Evolutionary conservation across 2,888 invertebrate genomes (phyloP).

Genomic region (Caenorhabditis sp.): DNA sequence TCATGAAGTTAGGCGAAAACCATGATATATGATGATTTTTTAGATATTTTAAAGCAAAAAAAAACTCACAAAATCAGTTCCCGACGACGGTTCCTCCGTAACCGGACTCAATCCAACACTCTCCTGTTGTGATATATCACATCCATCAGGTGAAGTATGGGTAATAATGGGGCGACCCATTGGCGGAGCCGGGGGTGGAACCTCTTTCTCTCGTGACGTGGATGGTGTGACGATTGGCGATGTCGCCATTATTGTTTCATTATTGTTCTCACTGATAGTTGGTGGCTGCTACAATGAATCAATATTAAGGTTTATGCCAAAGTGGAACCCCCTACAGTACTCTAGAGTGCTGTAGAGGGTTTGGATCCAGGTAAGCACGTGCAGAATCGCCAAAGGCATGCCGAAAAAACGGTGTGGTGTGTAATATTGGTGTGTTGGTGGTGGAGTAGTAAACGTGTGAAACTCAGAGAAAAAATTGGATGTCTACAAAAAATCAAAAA

Average conservation of each 20-base stretch:
- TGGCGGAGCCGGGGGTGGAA: slow-evolving; percentile 63
- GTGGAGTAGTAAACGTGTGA: no score
- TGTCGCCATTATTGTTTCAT: slow-evolving; percentile 2
- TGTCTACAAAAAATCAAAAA: neutral
- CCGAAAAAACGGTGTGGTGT: neutral
- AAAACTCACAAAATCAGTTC: slow-evolving; percentile 50
- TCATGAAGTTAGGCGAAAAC: no score
- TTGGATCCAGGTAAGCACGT: slow-evolving; percentile 7
- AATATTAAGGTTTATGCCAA: neutral
- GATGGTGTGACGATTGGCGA: slow-evolving; percentile 7
- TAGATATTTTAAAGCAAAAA: neutral
- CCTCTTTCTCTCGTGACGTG: slow-evolving; percentile 26
- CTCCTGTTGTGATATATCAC: slow-evolving; percentile 35
- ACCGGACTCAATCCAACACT: slow-evolving; percentile 63
- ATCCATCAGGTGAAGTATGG: slow-evolving; percentile 55
- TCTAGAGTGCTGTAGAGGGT: neutral
- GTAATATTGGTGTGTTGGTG: neutral
- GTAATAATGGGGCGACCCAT: slow-evolving; percentile 47
- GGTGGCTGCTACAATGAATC: slow-evolving; percentile 11
- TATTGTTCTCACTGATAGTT: slow-evolving; percentile 28
- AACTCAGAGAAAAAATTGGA: slow-evolving; percentile 24
- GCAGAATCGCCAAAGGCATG: neutral
- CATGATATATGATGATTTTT: no score
- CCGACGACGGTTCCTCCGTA: slow-evolving; percentile 62
- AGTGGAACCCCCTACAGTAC: neutral